phyloP scores from a whole-genome alignment of 2,113 vertebrate genomes.

The Anarrhichthys ocellatus region DNA sequence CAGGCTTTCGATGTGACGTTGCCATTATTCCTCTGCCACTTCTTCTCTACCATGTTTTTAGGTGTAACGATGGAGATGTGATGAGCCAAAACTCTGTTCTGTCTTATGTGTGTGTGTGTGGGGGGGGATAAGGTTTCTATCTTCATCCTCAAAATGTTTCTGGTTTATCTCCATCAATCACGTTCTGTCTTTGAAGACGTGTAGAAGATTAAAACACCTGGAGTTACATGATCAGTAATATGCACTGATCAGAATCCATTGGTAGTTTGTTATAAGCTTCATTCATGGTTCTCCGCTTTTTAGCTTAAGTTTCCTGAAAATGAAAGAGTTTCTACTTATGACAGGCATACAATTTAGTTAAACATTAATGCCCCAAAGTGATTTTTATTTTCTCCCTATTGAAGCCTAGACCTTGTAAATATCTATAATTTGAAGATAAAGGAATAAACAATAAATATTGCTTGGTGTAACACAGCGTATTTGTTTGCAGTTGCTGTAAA shows the following conservation, averaged over 20 bases:
- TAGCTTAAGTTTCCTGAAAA: conserved; percentile 10
- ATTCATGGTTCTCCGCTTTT: conserved; percentile 30
- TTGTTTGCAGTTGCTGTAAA: conserved; percentile 22
- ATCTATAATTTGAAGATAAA: conserved; percentile 38
- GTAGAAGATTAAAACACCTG: conserved; percentile 11
- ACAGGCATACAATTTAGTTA: neutral
- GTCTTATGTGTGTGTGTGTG: neutral
- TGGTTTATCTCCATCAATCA: conserved; percentile 19
- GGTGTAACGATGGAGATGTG: conserved; percentile 7
- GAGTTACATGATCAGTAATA: conserved; percentile 14
- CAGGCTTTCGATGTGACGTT: conserved; percentile 44
- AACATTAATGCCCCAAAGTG: neutral
- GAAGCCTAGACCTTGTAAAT: conserved; percentile 47
- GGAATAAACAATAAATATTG: neutral
- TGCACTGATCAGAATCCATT: conserved; percentile 26
- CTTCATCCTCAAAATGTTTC: conserved; percentile 24
- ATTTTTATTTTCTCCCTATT: neutral
- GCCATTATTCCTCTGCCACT: conserved; percentile 50
- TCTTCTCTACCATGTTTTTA: conserved; percentile 30
- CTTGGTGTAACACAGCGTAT: neutral
- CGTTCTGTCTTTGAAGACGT: conserved; percentile 22
- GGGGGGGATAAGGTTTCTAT: neutral
- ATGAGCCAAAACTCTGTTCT: conserved; percentile 29
- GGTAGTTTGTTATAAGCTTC: conserved; percentile 17
- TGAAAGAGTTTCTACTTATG: neutral